These are phyloP conservation scores for Esox lucius DNA, from an alignment of 2,797 vertebrate species.

Conservation along the genomic window DNA sequence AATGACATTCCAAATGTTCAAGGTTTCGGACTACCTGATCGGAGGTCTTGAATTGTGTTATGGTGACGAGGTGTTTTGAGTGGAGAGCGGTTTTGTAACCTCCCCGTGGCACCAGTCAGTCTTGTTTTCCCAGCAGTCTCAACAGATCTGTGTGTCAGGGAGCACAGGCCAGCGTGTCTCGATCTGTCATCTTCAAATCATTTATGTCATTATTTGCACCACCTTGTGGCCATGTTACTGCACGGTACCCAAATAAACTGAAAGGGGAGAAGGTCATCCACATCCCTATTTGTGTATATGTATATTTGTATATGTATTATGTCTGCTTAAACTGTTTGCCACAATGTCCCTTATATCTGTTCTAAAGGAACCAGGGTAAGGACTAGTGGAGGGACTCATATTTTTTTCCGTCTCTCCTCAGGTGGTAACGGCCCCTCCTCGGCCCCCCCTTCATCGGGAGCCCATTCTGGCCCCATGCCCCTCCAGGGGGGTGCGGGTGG, in stretches of 20 bases:
- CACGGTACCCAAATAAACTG: background rate
- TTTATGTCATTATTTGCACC: conserved; percentile 52
- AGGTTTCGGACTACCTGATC: too few relatives aligned
- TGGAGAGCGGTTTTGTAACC: conserved; percentile 2
- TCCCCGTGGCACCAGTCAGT: background rate
- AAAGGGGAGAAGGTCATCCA: background rate
- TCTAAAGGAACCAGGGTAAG: background rate
- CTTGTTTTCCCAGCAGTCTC: background rate
- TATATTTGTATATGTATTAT: background rate
- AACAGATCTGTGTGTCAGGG: background rate
- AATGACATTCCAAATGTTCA: too few relatives aligned
- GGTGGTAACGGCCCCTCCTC: conserved; percentile 90
- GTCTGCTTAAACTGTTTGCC: background rate
- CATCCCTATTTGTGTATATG: background rate
- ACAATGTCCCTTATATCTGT: background rate
- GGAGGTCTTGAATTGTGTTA: background rate
- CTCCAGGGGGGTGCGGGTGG: conserved; percentile 92
- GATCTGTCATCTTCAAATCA: background rate
- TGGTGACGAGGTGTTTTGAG: background rate
- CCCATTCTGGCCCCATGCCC: conserved; percentile 84
- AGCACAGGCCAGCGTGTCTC: background rate
- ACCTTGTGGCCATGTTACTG: conserved; percentile 57
- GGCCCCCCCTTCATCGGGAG: conserved; percentile 82
- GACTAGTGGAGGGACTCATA: background rate
- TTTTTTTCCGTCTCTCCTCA: conserved; percentile 50